These are phyloP conservation scores for Clistopyga incitator DNA, from an alignment of 2,888 invertebrate species.

Conservation along the genomic window DNA sequence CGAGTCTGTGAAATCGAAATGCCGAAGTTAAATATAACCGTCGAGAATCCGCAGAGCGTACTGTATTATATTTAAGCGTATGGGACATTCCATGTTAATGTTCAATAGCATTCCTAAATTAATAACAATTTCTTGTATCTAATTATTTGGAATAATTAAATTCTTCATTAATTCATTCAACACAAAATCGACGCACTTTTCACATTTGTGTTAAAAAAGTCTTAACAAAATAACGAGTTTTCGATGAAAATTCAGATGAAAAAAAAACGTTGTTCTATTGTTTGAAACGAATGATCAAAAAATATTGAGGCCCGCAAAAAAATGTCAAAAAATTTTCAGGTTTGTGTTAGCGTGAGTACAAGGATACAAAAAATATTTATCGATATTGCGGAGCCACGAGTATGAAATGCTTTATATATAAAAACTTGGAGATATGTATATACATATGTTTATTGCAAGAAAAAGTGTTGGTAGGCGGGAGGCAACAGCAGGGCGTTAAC, in stretches of 20 bases:
- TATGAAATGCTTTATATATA: not conserved
- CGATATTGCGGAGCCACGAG: not conserved
- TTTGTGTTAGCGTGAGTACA: too few relatives aligned
- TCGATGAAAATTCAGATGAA: too few relatives aligned
- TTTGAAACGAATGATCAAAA: not conserved
- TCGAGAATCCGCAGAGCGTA: conserved; percentile 37
- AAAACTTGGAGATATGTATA: not conserved
- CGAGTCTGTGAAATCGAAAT: conserved; percentile 70
- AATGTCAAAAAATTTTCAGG: not conserved
- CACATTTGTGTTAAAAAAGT: too few relatives aligned
- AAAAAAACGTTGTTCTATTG: too few relatives aligned
- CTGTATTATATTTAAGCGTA: not conserved
- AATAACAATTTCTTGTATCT: too few relatives aligned
- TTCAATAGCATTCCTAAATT: not conserved
- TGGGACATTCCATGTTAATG: not conserved
- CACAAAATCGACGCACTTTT: too few relatives aligned
- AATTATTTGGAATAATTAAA: too few relatives aligned
- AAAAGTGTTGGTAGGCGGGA: conserved; percentile 74
- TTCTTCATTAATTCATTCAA: too few relatives aligned
- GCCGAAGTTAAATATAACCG: conserved; percentile 59
- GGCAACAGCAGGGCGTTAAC: conserved; percentile 78
- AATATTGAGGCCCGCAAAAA: not conserved
- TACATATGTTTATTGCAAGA: conserved; percentile 28
- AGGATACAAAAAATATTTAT: not conserved
- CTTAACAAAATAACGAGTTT: too few relatives aligned